phyloP scores from a whole-genome alignment of 1,140 invertebrate species.

The Bombyx mori region ASM3026992v2 NC_085117.1:18197501-18198000 shows the following conservation, averaged over 20 bases:
- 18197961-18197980: conserved; percentile 56
- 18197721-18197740: conserved; percentile 62
- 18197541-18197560: conserved; percentile 18
- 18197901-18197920: conserved; percentile 47
- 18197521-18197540: background rate
- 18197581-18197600: conserved; percentile 44
- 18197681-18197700: conserved; percentile 51
- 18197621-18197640: conserved; percentile 58
- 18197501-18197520: too few relatives aligned
- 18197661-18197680: conserved; percentile 53
- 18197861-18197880: conserved; percentile 57
- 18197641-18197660: conserved; percentile 60
- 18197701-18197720: conserved; percentile 56
- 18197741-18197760: conserved; percentile 66
- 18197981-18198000: conserved; percentile 57
- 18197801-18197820: conserved; percentile 56
- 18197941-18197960: conserved; percentile 62
- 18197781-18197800: conserved; percentile 58
- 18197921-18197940: conserved; percentile 56
- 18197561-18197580: conserved; percentile 60
- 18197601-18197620: conserved; percentile 57
- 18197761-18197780: conserved; percentile 64
- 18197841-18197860: conserved; percentile 65
- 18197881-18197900: conserved; percentile 56
- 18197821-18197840: conserved; percentile 64